Evolutionary conservation across 2,113 vertebrate genomes (phyloP).

Genomic region (Prolemur simus): DNA sequence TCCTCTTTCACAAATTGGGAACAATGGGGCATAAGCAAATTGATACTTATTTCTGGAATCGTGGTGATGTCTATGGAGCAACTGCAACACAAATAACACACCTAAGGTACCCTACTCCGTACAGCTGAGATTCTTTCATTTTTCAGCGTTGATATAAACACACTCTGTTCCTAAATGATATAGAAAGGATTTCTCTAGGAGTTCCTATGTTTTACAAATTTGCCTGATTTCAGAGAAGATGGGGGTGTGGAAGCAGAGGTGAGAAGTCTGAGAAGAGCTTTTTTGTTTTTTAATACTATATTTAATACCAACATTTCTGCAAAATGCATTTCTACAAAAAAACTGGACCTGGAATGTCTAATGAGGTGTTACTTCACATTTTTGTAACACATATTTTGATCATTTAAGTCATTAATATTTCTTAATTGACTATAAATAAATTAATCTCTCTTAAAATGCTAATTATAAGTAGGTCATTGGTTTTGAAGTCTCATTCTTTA

Average conservation of each 20-base stretch:
- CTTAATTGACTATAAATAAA: slow-evolving; percentile 16
- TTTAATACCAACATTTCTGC: slow-evolving; percentile 40
- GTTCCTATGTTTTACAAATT: slow-evolving; percentile 8
- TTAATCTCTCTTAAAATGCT: background rate
- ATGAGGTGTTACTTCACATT: slow-evolving; percentile 44
- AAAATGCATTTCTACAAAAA: slow-evolving; percentile 33
- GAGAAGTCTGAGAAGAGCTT: slow-evolving; percentile 12
- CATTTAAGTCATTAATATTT: slow-evolving; percentile 18
- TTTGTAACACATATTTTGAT: slow-evolving; percentile 34
- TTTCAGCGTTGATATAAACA: slow-evolving; percentile 63
- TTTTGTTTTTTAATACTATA: slow-evolving; percentile 1
- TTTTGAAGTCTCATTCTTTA: slow-evolving; percentile 27
- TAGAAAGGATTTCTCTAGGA: slow-evolving; percentile 43
- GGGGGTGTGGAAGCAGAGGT: background rate
- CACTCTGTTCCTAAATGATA: slow-evolving; percentile 56
- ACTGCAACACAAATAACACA: slow-evolving; percentile 79
- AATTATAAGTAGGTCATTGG: background rate
- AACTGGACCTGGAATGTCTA: background rate
- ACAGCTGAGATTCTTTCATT: slow-evolving; percentile 68
- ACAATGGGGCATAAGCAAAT: slow-evolving; percentile 82
- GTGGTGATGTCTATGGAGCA: slow-evolving; percentile 82
- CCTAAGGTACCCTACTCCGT: slow-evolving; percentile 77
- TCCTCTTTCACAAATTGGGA: slow-evolving; percentile 83
- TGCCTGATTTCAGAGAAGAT: slow-evolving; percentile 12
- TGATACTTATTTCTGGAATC: slow-evolving; percentile 82